These are phyloP conservation scores for Bugulina stolonifera DNA, from an alignment of 2,888 invertebrate species.

Conservation along the genomic window DNA sequence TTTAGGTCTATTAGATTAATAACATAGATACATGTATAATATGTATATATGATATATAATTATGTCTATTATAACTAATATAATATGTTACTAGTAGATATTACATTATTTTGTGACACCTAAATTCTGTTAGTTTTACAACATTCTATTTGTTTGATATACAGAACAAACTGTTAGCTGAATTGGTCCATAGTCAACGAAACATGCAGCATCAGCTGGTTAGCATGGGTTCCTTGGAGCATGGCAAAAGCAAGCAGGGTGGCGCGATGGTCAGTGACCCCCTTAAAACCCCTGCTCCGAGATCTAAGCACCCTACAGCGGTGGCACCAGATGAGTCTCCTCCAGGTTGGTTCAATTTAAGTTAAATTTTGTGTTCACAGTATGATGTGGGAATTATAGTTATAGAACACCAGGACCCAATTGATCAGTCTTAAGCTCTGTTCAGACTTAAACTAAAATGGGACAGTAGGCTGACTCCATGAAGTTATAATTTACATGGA, in stretches of 20 bases:
- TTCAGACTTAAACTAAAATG: not conserved
- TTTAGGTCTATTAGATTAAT: too few relatives aligned
- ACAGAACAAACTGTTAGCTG: not conserved
- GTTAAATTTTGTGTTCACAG: not conserved
- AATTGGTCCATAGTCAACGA: not conserved
- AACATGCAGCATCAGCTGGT: not conserved
- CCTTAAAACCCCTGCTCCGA: conserved; percentile 9
- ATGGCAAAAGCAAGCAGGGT: not conserved
- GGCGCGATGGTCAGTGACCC: not conserved
- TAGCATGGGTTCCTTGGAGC: not conserved
- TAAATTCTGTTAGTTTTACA: too few relatives aligned
- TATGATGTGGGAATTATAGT: too few relatives aligned
- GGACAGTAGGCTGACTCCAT: too few relatives aligned
- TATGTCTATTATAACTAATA: too few relatives aligned
- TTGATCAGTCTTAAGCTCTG: not conserved
- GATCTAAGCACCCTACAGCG: conserved; percentile 7
- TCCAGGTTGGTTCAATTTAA: not conserved
- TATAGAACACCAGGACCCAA: not conserved
- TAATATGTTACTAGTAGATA: too few relatives aligned
- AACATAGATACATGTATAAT: too few relatives aligned
- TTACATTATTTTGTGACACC: too few relatives aligned
- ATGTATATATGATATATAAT: too few relatives aligned
- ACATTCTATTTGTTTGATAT: too few relatives aligned
- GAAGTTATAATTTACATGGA: too few relatives aligned
- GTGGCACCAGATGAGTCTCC: not conserved